Evolutionary conservation across 2,888 invertebrate species (phyloP), one percentile per base, ranked within the genome.

Genomic region (Eulithis testata): DNA sequence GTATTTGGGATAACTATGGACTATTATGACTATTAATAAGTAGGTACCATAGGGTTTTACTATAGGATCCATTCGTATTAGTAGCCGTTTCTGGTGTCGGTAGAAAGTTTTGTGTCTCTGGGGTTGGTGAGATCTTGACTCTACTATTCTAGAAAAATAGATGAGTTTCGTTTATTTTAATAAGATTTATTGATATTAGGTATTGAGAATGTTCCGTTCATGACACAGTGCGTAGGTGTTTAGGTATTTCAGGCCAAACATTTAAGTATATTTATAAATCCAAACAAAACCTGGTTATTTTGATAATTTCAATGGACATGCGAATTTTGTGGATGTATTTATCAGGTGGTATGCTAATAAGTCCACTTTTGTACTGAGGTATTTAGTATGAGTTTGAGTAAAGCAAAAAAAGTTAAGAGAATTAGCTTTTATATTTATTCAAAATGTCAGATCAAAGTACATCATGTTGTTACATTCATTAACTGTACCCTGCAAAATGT

Each of bases 371-470:
- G 8, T 40, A 9, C 0, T 2, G 8, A 47, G 8, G 14, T 49
- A 9, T 21, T 47, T 5, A n/a, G 54, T 64, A n/a, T 55, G 52
- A 56, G 57, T 60, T 21, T 14, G 27, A 57, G 47, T 14, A 62
- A 70, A 65, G 55, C 57, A 65, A 68, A 56, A 21, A 60, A 55
- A 49, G 14, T 27, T 62, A 64, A 65, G 45, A 69, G 52, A 74
- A 70, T 75, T 79, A 78, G 79, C 78, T 76, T 77, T 73, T 73
- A 73, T 66, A 65, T 71, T 73, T 60, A 64, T 64, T 63, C 64
- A 72, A 76, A 70, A 60, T 61, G 68, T 74, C 73, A 73, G 70
- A 76, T 74, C 75, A 74, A 69, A 76, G 63, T 73, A 68, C 49
- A 55, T 68, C 62, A 64, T 74, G 57, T 72, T 70, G 68, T 53